Base-by-base conservation (phyloP, 1,140 invertebrate genomes). In the Paraescarpia echinospica region DNA sequence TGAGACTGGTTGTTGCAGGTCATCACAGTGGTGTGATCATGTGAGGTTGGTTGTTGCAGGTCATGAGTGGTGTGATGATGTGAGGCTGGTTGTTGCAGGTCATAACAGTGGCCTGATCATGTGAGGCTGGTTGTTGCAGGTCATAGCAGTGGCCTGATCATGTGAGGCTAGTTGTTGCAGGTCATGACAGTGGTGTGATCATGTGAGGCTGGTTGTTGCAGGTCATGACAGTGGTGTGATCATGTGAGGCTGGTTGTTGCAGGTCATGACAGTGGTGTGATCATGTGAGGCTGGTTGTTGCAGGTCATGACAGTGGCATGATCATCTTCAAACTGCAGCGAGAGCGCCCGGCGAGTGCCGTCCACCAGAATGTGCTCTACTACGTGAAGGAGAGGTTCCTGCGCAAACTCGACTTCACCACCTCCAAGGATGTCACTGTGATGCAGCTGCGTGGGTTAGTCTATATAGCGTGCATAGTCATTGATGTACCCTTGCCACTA, bases 301-400 rank as follows among this genome's bases (percentile, higher is more conserved):
- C 98, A 92, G 99, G 99, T 0, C 99, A 99, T 96, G 99, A 99
- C 96, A 98, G 98, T 92, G 99, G 98, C 93, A 98, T 98, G 98
- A 97, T 98, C 51, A 97, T 98, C 41, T 98, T 98, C 95, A 98
- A 98, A 95, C 96, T 99, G 93, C 99, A 99, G 96, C 97, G 99
- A 92, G 99, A 99, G 96, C 96, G 99, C 92, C 99, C 99, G 0
- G 99, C 99, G 0, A 99, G 98, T 96, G 98, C 98, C 27, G 97
- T 99, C 2, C 97, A 99, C 95, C 98, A 98, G 59, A 99, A 99
- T 96, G 96, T 98, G 91, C 96, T 99, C 18, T 99, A 98, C 96
- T 99, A 99, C 95, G 98, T 99, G 0, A 99, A 99, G 95, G 99
- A 99, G 92, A 97, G 98, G 93, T 98, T 97, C 94, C 96, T 99